These are phyloP conservation scores for Hirtodrosophila alboralis DNA, from an alignment of 2,888 invertebrate genomes.

Conservation along the genomic window DNA sequence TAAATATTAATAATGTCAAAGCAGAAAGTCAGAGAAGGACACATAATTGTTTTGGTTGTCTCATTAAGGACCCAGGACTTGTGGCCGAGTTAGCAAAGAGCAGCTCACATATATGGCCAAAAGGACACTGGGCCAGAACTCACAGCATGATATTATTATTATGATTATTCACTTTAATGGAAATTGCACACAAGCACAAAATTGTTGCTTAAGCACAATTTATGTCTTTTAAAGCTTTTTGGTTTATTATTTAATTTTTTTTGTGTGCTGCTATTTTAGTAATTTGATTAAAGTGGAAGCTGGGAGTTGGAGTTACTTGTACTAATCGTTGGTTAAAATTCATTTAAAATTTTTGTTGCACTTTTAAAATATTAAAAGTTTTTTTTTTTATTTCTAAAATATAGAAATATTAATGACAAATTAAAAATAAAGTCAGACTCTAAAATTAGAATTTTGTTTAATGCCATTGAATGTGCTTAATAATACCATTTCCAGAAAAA, in stretches of 20 bases:
- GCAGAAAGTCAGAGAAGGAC: constrained; percentile 18
- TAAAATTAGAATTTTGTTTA: no score
- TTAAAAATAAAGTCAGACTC: no score
- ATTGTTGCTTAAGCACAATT: constrained; percentile 7
- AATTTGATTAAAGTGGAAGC: constrained; percentile 4
- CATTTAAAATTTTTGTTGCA: no score
- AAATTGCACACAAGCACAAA: constrained; percentile 29
- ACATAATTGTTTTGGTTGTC: constrained; percentile 59
- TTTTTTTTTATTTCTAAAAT: no score
- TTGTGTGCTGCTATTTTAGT: neutral
- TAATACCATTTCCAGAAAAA: no score
- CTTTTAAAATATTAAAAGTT: no score
- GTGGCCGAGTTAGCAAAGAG: constrained; percentile 29
- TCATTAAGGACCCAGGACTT: constrained; percentile 51
- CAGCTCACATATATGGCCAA: constrained; percentile 18
- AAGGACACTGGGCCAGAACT: constrained; percentile 8
- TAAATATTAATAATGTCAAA: constrained; percentile 61
- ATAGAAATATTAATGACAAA: no score
- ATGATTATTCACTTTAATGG: constrained; percentile 52
- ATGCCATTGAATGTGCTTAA: no score
- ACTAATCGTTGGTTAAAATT: no score
- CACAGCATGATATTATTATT: constrained; percentile 54
- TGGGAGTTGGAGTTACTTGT: no score
- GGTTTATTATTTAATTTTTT: constrained; percentile 23
- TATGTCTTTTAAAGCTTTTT: constrained; percentile 30